Conservation (phyloP, 2,797 vertebrate genomes). For the Tangara arthus region DNA sequence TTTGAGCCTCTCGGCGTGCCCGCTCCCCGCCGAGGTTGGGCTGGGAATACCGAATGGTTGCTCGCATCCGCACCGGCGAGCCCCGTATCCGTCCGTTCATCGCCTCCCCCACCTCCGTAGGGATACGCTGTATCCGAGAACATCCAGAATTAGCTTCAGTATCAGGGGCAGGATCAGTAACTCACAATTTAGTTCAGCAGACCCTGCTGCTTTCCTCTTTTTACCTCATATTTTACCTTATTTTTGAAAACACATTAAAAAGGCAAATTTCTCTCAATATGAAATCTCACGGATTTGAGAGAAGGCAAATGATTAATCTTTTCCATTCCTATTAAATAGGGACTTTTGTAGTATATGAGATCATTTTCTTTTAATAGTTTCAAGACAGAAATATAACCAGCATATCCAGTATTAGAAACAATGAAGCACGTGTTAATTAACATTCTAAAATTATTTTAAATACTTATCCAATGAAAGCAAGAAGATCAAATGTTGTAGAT, state of each 20-base stretch:
- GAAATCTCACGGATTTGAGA: background rate
- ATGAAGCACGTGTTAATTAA: background rate
- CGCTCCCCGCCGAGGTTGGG: background rate
- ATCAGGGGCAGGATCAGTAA: background rate
- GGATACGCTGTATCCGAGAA: fast-evolving
- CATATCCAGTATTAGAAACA: background rate
- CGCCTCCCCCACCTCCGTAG: background rate
- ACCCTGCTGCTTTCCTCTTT: background rate
- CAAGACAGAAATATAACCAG: background rate
- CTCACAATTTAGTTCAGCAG: background rate
- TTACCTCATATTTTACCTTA: background rate
- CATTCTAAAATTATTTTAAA: background rate
- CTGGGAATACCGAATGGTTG: background rate
- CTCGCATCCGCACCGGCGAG: background rate
- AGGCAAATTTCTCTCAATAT: background rate
- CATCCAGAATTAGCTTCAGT: background rate
- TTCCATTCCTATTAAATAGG: background rate
- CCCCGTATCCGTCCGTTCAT: background rate
- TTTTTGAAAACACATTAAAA: background rate
- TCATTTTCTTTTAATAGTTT: background rate
- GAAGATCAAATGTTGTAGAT: background rate
- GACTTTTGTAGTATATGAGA: background rate
- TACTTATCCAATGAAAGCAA: background rate
- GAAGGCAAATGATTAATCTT: background rate
- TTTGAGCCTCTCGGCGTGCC: background rate